A percentile compares a stretch with the other conserved stretches of the same genome.
Evolutionary conservation across 1,140 invertebrate species (phyloP).

Genomic region (Gryon sp.): DNA sequence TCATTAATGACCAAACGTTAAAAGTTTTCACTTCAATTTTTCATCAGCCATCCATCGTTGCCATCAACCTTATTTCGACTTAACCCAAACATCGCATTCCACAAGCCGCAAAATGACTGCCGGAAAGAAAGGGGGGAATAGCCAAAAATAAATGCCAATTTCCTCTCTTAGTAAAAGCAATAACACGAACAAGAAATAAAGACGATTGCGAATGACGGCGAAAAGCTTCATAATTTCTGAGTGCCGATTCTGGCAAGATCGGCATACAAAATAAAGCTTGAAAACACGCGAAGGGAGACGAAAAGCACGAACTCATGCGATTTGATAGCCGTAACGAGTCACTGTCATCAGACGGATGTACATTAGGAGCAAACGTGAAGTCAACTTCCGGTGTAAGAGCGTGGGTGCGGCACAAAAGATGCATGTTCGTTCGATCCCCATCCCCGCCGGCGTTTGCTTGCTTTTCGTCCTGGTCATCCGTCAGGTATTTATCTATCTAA

Average conservation of each 20-base stretch:
- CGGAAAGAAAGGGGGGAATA: constrained; percentile 2
- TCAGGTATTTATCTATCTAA: constrained; percentile 6
- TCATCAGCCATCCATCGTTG: constrained; percentile 25
- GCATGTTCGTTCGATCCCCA: constrained; percentile 5
- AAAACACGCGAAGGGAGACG: constrained; percentile 3
- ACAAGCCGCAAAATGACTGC: constrained; percentile 6
- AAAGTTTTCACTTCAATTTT: constrained; percentile 13
- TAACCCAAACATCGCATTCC: constrained; percentile 20
- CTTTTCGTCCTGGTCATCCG: constrained; percentile 1
- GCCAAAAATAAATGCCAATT: constrained; percentile 46
- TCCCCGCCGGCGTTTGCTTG: constrained; percentile 12
- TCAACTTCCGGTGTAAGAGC: constrained; percentile 62
- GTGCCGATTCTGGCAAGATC: constrained; percentile 17
- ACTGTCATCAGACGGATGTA: constrained; percentile 69
- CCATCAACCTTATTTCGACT: constrained; percentile 20
- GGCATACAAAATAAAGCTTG: background rate
- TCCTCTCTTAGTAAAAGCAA: constrained; percentile 8
- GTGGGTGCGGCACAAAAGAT: constrained; percentile 12
- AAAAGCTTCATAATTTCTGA: constrained; percentile 18
- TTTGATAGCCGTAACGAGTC: constrained; percentile 70
- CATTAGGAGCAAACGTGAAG: constrained; percentile 73
- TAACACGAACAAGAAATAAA: constrained; percentile 7
- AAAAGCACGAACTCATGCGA: constrained; percentile 70
- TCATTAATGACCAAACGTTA: background rate
- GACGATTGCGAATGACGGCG: background rate